phyloP scores from a whole-genome alignment of 2,888 invertebrate genomes.

The Aradus depressus region DNA sequence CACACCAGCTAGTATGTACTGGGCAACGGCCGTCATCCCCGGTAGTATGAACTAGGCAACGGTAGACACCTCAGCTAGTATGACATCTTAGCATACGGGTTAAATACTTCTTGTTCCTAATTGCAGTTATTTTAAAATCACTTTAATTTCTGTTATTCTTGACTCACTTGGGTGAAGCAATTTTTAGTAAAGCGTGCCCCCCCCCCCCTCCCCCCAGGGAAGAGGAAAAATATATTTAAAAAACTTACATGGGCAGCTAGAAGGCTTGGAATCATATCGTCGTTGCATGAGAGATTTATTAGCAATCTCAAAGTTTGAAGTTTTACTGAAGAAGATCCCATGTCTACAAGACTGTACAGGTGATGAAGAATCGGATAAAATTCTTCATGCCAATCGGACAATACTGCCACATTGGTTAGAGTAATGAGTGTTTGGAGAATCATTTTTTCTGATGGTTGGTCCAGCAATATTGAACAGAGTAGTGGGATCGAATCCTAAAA shows the following conservation, averaged over 20 bases:
- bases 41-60: too few relatives aligned
- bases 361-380: conserved; percentile 40
- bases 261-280: conserved; percentile 46
- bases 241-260: conserved; percentile 44
- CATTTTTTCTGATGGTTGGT: conserved; percentile 37
- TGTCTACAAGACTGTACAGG: conserved; percentile 40
- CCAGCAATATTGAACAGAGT: conserved; percentile 37
- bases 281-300: conserved; percentile 47
- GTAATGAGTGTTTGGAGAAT: conserved; percentile 42
- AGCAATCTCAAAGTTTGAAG: conserved; percentile 45
- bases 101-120: too few relatives aligned
- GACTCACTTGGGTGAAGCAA: too few relatives aligned
- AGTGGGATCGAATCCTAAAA: conserved; percentile 40
- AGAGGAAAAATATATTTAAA: neutral
- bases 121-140: too few relatives aligned
- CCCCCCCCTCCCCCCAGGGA: neutral
- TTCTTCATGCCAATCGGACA: conserved; percentile 41
- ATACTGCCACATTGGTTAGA: conserved; percentile 43
- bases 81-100: too few relatives aligned
- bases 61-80: too few relatives aligned
- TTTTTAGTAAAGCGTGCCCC: neutral
- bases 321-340: conserved; percentile 36
- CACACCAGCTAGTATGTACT: too few relatives aligned
- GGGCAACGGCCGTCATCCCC: too few relatives aligned
- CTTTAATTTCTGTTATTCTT: too few relatives aligned